These are phyloP conservation scores for Labrus mixtus DNA, from an alignment of 2,113 vertebrate species.

Conservation along the genomic window DNA sequence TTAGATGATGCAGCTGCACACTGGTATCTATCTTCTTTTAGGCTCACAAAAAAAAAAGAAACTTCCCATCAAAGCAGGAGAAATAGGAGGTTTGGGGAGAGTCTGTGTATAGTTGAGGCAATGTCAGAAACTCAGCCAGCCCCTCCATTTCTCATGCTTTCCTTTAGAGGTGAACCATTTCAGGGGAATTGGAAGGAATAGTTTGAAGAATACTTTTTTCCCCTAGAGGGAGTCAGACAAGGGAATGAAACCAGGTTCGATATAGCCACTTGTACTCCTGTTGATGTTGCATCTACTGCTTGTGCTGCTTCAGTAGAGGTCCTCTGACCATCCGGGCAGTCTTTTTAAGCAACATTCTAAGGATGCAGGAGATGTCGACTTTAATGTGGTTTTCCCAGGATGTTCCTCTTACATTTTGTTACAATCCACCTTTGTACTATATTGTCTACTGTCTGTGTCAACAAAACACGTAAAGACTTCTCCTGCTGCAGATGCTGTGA, in stretches of 20 bases:
- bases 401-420: too few species aligned
- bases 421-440: too few species aligned
- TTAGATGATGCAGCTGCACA: slow-evolving; percentile 13
- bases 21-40: slow-evolving; percentile 22
- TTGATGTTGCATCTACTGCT: slow-evolving; percentile 5
- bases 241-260: neutral
- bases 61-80: slow-evolving; percentile 38
- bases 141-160: slow-evolving; percentile 11
- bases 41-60: slow-evolving; percentile 25
- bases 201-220: slow-evolving; percentile 22
- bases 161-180: slow-evolving; percentile 42
- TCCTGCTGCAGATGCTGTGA: too few species aligned
- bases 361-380: neutral
- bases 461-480: too few species aligned
- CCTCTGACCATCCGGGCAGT: neutral
- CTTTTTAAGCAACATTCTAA: slow-evolving; percentile 18
- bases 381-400: neutral
- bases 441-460: too few species aligned
- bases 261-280: neutral
- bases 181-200: slow-evolving; percentile 34
- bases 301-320: slow-evolving; percentile 7
- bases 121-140: slow-evolving; percentile 30
- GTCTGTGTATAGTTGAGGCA: slow-evolving; percentile 11
- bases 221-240: slow-evolving; percentile 1
- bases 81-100: slow-evolving; percentile 14